Evolutionary conservation across 2,888 invertebrate genomes (phyloP).

Genomic region (Dryadula phaetusa): DNA sequence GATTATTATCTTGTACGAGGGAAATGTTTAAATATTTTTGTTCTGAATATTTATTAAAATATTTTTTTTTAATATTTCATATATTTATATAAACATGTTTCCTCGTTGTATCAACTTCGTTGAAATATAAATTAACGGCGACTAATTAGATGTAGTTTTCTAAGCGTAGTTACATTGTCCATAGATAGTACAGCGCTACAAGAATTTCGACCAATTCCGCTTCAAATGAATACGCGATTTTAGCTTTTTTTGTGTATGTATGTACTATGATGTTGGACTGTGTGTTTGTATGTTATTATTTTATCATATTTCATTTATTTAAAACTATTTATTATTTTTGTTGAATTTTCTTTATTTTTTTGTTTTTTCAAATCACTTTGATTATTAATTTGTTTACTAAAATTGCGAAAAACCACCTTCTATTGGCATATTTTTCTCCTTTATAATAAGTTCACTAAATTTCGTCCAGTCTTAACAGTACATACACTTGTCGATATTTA

Average conservation of each 20-base stretch:
- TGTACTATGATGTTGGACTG: background rate
- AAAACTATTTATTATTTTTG: background rate
- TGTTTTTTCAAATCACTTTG: background rate
- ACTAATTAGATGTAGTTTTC: conserved; percentile 62
- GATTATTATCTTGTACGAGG: conserved; percentile 24
- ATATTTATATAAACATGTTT: too few relatives aligned
- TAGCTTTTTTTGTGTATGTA: conserved; percentile 31
- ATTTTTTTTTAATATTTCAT: background rate
- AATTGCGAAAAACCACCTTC: background rate
- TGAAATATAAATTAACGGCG: conserved; percentile 52
- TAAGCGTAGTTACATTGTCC: conserved; percentile 51
- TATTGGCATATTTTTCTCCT: background rate
- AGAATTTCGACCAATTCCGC: conserved; percentile 62
- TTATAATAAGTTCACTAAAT: background rate
- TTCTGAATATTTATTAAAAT: too few relatives aligned
- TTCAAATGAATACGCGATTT: conserved; percentile 51
- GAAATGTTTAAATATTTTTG: background rate
- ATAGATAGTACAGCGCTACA: conserved; percentile 50
- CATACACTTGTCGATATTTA: conserved; percentile 1
- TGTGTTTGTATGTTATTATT: background rate
- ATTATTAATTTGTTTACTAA: background rate
- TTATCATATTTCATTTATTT: background rate
- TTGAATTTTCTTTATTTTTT: background rate
- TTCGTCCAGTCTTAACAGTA: background rate
- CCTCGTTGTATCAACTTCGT: conserved; percentile 46